These are phyloP conservation scores for Cynoglossus semilaevis DNA, from an alignment of 2,113 vertebrate genomes.

Conservation along the genomic window DNA sequence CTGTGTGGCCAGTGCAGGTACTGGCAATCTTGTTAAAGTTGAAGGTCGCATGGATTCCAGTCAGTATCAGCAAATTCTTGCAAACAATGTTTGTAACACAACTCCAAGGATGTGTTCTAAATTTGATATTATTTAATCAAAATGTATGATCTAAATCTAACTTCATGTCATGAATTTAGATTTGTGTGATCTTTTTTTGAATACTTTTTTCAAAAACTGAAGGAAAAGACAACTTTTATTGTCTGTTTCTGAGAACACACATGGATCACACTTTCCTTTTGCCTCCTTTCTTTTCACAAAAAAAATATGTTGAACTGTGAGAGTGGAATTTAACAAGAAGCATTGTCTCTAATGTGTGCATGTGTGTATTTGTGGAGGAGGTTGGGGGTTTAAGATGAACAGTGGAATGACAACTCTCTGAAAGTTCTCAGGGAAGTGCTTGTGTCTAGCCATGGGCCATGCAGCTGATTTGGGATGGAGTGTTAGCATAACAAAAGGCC, in stretches of 20 bases:
- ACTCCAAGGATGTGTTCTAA: neutral
- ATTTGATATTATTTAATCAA: neutral
- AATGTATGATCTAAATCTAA: too few species aligned
- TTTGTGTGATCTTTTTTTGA: neutral
- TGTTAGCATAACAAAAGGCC: conserved; percentile 99
- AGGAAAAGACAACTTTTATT: conserved; percentile 7
- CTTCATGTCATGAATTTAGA: neutral
- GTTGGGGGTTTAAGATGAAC: conserved; percentile 60
- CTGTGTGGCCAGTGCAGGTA: too few species aligned
- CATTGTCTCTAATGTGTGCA: conserved; percentile 18
- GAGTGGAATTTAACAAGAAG: conserved; percentile 25
- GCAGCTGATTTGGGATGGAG: conserved; percentile 93
- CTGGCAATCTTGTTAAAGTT: too few species aligned
- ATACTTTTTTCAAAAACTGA: conserved; percentile 1
- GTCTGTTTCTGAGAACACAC: conserved; percentile 9
- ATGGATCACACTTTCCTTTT: conserved; percentile 12
- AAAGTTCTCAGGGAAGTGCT: conserved; percentile 97
- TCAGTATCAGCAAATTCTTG: too few species aligned
- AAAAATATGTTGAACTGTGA: conserved; percentile 39
- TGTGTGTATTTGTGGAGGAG: neutral
- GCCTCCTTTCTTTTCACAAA: conserved; percentile 46
- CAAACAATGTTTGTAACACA: neutral
- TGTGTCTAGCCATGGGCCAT: conserved; percentile 91
- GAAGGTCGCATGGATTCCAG: too few species aligned
- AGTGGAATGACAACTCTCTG: conserved; percentile 85